Evolutionary conservation across 2,888 invertebrate species (phyloP), one percentile per base, ranked within the genome.

Genomic region (Leptopterna dolabrata): DNA sequence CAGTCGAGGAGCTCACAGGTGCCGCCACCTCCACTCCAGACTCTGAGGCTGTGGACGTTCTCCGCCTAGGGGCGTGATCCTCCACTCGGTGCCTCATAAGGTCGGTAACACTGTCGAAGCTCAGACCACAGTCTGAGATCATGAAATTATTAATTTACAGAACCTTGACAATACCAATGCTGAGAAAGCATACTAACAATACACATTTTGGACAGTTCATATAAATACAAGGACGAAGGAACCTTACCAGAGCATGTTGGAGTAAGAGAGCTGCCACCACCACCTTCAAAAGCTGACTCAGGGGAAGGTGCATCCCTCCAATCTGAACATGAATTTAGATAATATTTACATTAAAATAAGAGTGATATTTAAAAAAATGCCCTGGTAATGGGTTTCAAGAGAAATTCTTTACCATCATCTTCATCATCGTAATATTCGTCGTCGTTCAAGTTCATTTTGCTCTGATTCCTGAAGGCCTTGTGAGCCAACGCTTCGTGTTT

Each of bases 121-220:
- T 89, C 51, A 90, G 78, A 11, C 90, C 90, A 86, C 90, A 90
- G 47, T 89, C 90, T 90, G 88, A 51, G 88, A 88, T 36, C 19
- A 87, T 51, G n/a, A n/a, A n/a, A n/a, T n/a, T n/a, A n/a, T 36
- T 36, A 36, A 7, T 36, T 4, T 2, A 36, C 36, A 36, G 36
- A 36, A 43, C 43, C 7, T 2, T 36, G 36, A 36, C 2, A 27
- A 16, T n/a, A n/a, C n/a, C n/a, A n/a, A n/a, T n/a, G 76, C 63
- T 47, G 27, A 24, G 36, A 24, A 19, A 80, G 14, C 7, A 86
- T 80, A 80, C 36, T 71, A 41, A 51, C 76, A 43, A 87, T 43
- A 16, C n/a, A 81, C n/a, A n/a, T n/a, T n/a, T n/a, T n/a, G n/a
- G n/a, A n/a, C n/a, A n/a, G n/a, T n/a, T n/a, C n/a, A 36, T 36